Conservation (phyloP, 2,113 vertebrate genomes). For the Pteronura brasiliensis region DNA sequence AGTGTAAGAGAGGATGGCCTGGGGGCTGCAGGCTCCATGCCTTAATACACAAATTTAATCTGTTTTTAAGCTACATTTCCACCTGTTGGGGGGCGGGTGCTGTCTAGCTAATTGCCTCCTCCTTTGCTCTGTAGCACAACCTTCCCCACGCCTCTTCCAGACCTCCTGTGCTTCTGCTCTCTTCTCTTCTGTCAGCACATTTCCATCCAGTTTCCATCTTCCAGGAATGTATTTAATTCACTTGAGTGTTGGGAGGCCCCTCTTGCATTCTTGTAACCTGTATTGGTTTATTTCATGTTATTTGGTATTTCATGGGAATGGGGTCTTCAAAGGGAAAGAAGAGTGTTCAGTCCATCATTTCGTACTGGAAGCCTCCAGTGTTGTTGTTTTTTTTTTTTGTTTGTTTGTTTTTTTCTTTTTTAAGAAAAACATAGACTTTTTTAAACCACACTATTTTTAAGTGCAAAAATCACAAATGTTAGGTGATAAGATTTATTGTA, state of each 20-base stretch:
- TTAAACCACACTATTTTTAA: not conserved
- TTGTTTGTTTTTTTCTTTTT: not conserved
- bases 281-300: not conserved
- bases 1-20: not conserved
- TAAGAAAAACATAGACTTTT: not conserved
- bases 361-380: not conserved
- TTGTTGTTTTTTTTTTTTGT: no score
- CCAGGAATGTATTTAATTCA: not conserved
- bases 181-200: not conserved
- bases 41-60: not conserved
- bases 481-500: not conserved
- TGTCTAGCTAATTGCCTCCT: not conserved
- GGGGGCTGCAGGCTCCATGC: fast-evolving
- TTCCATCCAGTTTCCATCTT: not conserved
- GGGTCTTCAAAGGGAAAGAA: not conserved
- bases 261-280: not conserved
- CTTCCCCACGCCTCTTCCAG: not conserved
- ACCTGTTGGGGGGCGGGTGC: not conserved
- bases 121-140: not conserved
- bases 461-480: not conserved
- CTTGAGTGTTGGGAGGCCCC: not conserved
- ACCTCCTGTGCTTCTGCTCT: not conserved
- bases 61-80: not conserved
- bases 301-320: not conserved
- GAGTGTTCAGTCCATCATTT: not conserved